Base-by-base conservation (phyloP, 1,140 invertebrate genomes). In the Leptinotarsa lineolata region DNA sequence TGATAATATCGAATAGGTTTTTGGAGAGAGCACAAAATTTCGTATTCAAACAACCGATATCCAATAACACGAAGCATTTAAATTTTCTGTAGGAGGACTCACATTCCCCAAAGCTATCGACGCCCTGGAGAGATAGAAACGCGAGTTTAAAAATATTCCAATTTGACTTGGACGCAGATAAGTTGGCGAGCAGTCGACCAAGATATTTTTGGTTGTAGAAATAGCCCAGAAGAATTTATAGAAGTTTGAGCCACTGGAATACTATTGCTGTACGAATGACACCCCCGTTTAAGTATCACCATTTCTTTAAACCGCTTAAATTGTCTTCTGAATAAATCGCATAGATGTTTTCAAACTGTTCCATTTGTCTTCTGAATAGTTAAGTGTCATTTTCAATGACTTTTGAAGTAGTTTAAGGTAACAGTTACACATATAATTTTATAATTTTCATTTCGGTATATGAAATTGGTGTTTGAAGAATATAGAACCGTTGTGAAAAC, bases 221-320 rank as follows among this genome's bases (percentile, higher is more conserved):
- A 67, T 66, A n/a, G 18, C 16, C n/a, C 18, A 20, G 46, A 64
- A 12, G 16, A 60, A 68, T 48, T 58, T 4, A 21, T 18, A 68
- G 45, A 68, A 21, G 20, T 54, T 21, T 20, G 13, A 12, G 67
- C 46, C 21, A 21, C 20, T 22, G 24, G 61, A 63, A 63, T 24
- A 24, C 20, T 63, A 63, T 63, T 30, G 61, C 61, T 21, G 4
- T 30, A 63, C 48, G 61, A 45, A 21, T 60, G 75, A 63, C 74
- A 75, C 77, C 77, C 78, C 68, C 69, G 64, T 75, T 76, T 77
- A 75, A 79, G 77, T 75, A 77, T 76, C 72, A 72, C 78, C 76
- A 80, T 80, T 80, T 77, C 79, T 81, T 77, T 79, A 79, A 81
- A 81, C 74, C 78, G 78, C 78, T 79, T 79, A 81, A 79, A 81